Evolutionary conservation across 2,888 invertebrate genomes (phyloP).

Genomic region (Monopis laevigella): DNA sequence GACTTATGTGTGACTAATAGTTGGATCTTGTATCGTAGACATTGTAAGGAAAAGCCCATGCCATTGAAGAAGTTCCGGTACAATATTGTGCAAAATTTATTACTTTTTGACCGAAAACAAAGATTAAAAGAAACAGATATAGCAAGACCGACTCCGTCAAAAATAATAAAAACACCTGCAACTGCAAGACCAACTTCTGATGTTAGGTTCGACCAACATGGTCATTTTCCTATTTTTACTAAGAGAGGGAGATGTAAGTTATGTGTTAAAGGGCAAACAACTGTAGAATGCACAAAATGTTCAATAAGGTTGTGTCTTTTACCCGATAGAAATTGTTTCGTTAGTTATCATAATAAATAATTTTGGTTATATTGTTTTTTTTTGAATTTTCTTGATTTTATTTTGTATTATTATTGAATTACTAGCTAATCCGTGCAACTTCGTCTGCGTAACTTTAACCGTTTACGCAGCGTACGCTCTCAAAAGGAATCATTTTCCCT

Average conservation of each 20-base stretch:
- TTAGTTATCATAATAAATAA: too few species aligned
- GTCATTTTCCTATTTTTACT: conserved; percentile 19
- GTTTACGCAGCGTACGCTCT: too few species aligned
- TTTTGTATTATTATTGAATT: too few species aligned
- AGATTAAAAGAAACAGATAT: too few species aligned
- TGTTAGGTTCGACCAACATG: conserved; percentile 19
- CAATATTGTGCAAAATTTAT: conserved; percentile 16
- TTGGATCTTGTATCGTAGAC: background rate
- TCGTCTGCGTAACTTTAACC: too few species aligned
- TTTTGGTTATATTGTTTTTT: too few species aligned
- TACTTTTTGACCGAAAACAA: too few species aligned
- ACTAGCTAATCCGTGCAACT: too few species aligned
- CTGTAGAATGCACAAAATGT: conserved; percentile 19
- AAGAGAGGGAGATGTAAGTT: conserved; percentile 17
- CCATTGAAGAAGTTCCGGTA: conserved; percentile 15
- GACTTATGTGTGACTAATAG: background rate
- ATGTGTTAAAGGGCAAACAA: conserved; percentile 18
- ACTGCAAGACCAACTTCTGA: conserved; percentile 18
- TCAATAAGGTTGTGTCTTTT: conserved; percentile 18
- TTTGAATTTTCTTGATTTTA: too few species aligned
- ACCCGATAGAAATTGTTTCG: conserved; percentile 14
- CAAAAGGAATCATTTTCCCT: too few species aligned
- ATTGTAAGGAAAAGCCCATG: conserved; percentile 10
- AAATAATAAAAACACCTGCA: conserved; percentile 18
- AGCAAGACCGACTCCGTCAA: conserved; percentile 16